Evolutionary conservation across 2,797 vertebrate genomes (phyloP).

Genomic region (Alauda arvensis): DNA sequence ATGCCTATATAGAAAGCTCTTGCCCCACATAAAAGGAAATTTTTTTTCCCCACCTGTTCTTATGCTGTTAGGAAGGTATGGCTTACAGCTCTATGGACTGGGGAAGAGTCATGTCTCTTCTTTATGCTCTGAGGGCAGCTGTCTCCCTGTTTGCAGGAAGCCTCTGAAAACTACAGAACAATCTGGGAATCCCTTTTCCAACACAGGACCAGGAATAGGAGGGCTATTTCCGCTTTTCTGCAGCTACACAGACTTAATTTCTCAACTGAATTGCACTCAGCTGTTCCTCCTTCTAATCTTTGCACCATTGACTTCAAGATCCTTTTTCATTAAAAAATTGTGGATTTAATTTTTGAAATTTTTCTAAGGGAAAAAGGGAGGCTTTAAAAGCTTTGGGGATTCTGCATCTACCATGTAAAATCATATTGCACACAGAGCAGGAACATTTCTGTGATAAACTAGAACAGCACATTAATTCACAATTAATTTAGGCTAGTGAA

Average conservation of each 20-base stretch:
- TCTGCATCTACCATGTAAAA: background rate
- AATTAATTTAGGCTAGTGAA: background rate
- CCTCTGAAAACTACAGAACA: background rate
- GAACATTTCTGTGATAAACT: background rate
- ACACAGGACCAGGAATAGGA: background rate
- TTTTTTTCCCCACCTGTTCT: accelerated
- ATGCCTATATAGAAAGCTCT: background rate
- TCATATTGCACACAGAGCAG: background rate
- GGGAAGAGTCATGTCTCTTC: background rate
- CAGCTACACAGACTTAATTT: background rate
- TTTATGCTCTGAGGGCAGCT: background rate
- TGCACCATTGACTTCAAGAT: background rate
- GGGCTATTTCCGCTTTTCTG: accelerated
- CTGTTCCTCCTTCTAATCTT: background rate
- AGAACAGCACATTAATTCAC: background rate
- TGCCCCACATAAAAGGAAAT: background rate
- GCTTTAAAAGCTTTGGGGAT: background rate
- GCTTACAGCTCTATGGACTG: background rate
- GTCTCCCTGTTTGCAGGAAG: background rate
- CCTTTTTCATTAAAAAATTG: background rate
- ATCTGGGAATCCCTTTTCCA: background rate
- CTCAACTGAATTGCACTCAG: background rate
- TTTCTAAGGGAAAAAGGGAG: background rate
- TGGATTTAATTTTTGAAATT: background rate
- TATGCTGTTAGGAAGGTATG: background rate